Evolutionary conservation across 2,888 invertebrate genomes (phyloP).

Genomic region (Psylliodes chrysocephalus): DNA sequence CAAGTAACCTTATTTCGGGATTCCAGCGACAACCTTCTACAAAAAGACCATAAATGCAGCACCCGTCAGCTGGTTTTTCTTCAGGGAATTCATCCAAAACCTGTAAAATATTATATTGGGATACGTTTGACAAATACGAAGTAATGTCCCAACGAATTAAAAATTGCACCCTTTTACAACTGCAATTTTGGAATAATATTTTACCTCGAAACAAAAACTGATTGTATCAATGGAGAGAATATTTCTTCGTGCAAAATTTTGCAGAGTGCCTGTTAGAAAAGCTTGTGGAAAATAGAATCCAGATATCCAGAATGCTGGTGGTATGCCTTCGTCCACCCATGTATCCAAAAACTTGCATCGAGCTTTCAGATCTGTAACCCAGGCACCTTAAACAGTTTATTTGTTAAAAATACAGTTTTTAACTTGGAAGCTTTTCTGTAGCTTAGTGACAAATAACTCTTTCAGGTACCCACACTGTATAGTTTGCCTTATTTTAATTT

Average conservation of each 20-base stretch:
- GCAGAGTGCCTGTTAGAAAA: slow-evolving; percentile 83
- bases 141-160: too few relatives aligned
- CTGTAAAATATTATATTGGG: slow-evolving; percentile 60
- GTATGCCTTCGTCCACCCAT: slow-evolving; percentile 77
- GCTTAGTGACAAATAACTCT: too few relatives aligned
- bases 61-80: slow-evolving; percentile 69
- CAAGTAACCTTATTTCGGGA: slow-evolving; percentile 65
- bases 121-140: too few relatives aligned
- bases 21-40: slow-evolving; percentile 86
- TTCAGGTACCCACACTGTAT: too few relatives aligned
- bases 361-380: slow-evolving; percentile 72
- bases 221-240: slow-evolving; percentile 80
- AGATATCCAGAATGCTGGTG: slow-evolving; percentile 83
- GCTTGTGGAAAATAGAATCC: slow-evolving; percentile 90
- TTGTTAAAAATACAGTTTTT: too few relatives aligned
- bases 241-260: slow-evolving; percentile 83
- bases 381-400: slow-evolving; percentile 72
- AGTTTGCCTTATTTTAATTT: too few relatives aligned
- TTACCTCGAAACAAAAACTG: slow-evolving; percentile 71
- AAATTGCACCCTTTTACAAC: too few relatives aligned
- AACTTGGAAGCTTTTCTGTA: too few relatives aligned
- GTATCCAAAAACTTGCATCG: slow-evolving; percentile 72
- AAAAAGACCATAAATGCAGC: slow-evolving; percentile 75
- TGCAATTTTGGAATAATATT: not conserved
- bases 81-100: slow-evolving; percentile 64